Conservation (phyloP, 2,888 invertebrate species). For the Sericinus montela region DNA sequence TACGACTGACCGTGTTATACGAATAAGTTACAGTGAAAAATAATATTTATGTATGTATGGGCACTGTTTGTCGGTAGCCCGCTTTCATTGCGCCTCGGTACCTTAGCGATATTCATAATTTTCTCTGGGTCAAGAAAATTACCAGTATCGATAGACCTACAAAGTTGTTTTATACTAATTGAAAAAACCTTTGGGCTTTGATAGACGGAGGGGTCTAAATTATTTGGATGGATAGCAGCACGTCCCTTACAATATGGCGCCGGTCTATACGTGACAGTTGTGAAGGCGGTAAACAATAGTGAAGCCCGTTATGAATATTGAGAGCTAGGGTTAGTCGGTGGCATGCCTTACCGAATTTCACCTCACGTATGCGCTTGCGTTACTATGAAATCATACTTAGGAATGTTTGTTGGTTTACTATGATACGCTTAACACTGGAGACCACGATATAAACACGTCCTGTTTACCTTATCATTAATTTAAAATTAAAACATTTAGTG, state of each 20-base stretch:
- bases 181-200: conserved; percentile 27
- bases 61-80: conserved; percentile 40
- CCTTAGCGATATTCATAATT: conserved; percentile 57
- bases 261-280: conserved; percentile 62
- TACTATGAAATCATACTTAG: conserved; percentile 39
- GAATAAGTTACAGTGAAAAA: conserved; percentile 39
- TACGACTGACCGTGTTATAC: conserved; percentile 27
- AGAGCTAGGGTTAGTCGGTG: conserved; percentile 54
- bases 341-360: conserved; percentile 54
- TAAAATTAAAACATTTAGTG: neutral
- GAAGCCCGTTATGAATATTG: conserved; percentile 70
- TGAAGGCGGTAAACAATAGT: conserved; percentile 66
- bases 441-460: conserved; percentile 16
- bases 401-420: conserved; percentile 48
- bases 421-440: conserved; percentile 35
- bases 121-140: conserved; percentile 66
- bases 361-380: conserved; percentile 36
- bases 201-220: conserved; percentile 40
- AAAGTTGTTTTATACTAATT: conserved; percentile 28
- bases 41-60: conserved; percentile 44
- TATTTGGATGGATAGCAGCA: conserved; percentile 54
- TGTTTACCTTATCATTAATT: neutral
- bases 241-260: conserved; percentile 71
- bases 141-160: conserved; percentile 45
- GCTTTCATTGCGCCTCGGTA: conserved; percentile 50